These are phyloP conservation scores for Stenolophus ochropezus DNA, from an alignment of 2,888 invertebrate species.

Conservation along the genomic window DNA sequence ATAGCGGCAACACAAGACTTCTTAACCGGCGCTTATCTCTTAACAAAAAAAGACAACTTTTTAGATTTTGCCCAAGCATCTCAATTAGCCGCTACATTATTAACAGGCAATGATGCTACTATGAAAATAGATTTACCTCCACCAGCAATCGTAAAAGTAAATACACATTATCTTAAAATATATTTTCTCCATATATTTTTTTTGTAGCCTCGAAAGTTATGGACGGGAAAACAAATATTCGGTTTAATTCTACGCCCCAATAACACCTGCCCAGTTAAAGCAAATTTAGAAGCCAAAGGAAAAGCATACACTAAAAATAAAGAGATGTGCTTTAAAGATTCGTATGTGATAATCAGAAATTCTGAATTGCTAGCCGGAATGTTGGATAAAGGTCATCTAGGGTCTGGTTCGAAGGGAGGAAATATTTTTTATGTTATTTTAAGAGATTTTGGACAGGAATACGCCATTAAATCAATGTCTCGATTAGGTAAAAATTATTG, in stretches of 20 bases:
- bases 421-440: slow-evolving; percentile 97
- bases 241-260: slow-evolving; percentile 94
- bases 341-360: slow-evolving; percentile 94
- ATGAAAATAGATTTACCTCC: slow-evolving; percentile 89
- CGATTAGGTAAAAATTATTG: slow-evolving; percentile 75
- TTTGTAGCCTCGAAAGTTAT: slow-evolving; percentile 83
- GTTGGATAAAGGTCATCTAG: slow-evolving; percentile 96
- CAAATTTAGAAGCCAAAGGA: slow-evolving; percentile 93
- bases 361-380: slow-evolving; percentile 95
- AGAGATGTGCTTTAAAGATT: slow-evolving; percentile 94
- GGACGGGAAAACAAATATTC: slow-evolving; percentile 97
- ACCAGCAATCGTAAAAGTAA: slow-evolving; percentile 90
- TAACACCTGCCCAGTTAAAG: slow-evolving; percentile 83
- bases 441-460: slow-evolving; percentile 93
- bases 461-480: slow-evolving; percentile 94
- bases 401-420: slow-evolving; percentile 92
- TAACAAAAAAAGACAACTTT: slow-evolving; percentile 96
- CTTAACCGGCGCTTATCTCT: slow-evolving; percentile 95
- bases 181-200: too few species aligned
- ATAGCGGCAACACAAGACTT: slow-evolving; percentile 99
- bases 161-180: too few species aligned
- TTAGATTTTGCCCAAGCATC: slow-evolving; percentile 86
- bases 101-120: slow-evolving; percentile 84
- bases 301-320: slow-evolving; percentile 89
- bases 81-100: slow-evolving; percentile 87